Percentiles rank a stretch among this genome's conserved stretches.
These are phyloP conservation scores for Lasioglossum figueresi DNA, from an alignment of 2,888 invertebrate genomes.

Conservation along the genomic window DNA sequence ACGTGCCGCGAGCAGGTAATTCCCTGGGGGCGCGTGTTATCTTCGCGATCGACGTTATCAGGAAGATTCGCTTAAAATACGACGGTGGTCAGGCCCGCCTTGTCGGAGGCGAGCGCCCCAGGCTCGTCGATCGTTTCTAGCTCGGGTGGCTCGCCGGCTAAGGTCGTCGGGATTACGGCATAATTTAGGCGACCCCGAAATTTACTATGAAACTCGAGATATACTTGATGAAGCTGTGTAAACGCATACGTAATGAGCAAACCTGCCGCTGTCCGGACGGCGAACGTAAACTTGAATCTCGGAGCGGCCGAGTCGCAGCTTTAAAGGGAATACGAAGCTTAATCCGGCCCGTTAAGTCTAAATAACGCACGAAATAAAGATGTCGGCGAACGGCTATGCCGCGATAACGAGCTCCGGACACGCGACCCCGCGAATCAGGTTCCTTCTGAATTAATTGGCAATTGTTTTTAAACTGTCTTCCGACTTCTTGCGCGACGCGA, in stretches of 20 bases:
- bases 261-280: not conserved
- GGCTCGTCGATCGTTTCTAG: not conserved
- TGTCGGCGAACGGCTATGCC: not conserved
- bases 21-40: not conserved
- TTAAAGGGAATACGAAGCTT: slow-evolving; percentile 47
- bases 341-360: slow-evolving; percentile 37
- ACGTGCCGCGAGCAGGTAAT: not conserved
- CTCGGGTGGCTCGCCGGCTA: not conserved
- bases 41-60: not conserved
- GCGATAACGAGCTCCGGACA: not conserved
- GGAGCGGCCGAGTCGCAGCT: slow-evolving; percentile 19
- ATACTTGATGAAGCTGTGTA: slow-evolving; percentile 44
- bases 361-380: slow-evolving; percentile 48
- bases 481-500: not conserved
- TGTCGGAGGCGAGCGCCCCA: not conserved
- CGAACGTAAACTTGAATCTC: slow-evolving; percentile 50
- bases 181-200: slow-evolving; percentile 38
- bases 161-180: slow-evolving; percentile 30
- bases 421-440: not conserved
- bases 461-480: not conserved
- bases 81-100: not conserved
- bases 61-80: not conserved
- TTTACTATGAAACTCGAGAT: slow-evolving; percentile 45
- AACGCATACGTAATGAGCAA: slow-evolving; percentile 55
- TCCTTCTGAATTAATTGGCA: not conserved